These are phyloP conservation scores for Dreissena polymorpha DNA, from an alignment of 1,140 invertebrate genomes.

Conservation along the genomic window DNA sequence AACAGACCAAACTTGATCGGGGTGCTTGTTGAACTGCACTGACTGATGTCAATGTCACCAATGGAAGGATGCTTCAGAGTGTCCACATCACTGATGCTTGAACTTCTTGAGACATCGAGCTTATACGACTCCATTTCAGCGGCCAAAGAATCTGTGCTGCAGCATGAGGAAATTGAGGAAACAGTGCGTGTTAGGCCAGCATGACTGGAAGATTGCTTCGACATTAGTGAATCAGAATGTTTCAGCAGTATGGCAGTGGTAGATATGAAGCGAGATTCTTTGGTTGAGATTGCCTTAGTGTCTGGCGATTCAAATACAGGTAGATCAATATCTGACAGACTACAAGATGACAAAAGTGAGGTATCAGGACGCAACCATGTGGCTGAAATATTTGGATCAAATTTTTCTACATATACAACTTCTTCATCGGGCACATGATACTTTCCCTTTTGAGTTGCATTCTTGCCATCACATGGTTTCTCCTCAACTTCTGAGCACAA, in stretches of 20 bases:
- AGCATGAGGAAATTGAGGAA: constrained; percentile 25
- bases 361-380: constrained; percentile 41
- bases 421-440: not conserved
- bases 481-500: not conserved
- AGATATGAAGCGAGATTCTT: not conserved
- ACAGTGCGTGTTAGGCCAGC: not conserved
- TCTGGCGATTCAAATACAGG: not conserved
- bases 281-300: not conserved
- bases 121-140: constrained; percentile 50
- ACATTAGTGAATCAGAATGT: not conserved
- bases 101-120: constrained; percentile 20
- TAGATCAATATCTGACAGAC: not conserved
- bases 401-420: constrained; percentile 39
- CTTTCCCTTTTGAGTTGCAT: not conserved
- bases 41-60: constrained; percentile 45
- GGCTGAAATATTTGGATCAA: constrained; percentile 37
- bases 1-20: constrained; percentile 49
- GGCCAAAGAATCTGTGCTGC: constrained; percentile 44
- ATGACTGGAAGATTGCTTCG: not conserved
- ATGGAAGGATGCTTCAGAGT: constrained; percentile 19
- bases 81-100: constrained; percentile 40
- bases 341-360: not conserved
- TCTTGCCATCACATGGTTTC: not conserved
- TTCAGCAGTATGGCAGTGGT: not conserved
- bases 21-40: constrained; percentile 52